Conservation (phyloP, 2,797 vertebrate genomes). For the Phrynocephalus vlangalii region DNA sequence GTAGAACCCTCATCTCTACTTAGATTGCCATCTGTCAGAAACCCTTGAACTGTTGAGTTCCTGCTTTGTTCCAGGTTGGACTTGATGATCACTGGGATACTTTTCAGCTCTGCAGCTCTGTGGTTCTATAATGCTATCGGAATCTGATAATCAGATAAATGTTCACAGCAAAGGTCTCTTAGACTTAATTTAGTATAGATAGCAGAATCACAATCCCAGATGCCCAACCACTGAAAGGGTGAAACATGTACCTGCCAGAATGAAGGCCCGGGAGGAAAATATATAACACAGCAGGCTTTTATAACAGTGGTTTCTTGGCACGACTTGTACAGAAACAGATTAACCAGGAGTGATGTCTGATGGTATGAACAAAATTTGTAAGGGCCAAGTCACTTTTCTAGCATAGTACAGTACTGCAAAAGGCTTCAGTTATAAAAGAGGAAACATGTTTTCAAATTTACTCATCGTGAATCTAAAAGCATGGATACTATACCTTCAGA, state of each 20-base stretch:
- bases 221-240: background rate
- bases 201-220: background rate
- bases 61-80: too few species aligned
- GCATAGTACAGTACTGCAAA: background rate
- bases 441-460: background rate
- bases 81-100: too few species aligned
- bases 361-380: background rate
- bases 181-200: background rate
- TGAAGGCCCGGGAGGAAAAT: background rate
- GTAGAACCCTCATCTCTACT: too few species aligned
- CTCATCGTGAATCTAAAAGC: background rate
- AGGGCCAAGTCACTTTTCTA: background rate
- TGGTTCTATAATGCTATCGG: too few species aligned
- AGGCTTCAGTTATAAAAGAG: background rate
- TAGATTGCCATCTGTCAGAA: too few species aligned
- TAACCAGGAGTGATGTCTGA: background rate
- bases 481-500: background rate
- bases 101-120: too few species aligned
- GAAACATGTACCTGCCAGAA: background rate
- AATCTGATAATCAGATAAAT: background rate
- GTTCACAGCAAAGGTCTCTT: background rate
- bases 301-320: background rate
- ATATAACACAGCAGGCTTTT: background rate
- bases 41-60: too few species aligned
- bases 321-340: background rate